Evolutionary conservation across 2,113 vertebrate genomes (phyloP), one percentile per base, ranked within the genome.

Genomic region (Myrmecophaga tridactyla): DNA sequence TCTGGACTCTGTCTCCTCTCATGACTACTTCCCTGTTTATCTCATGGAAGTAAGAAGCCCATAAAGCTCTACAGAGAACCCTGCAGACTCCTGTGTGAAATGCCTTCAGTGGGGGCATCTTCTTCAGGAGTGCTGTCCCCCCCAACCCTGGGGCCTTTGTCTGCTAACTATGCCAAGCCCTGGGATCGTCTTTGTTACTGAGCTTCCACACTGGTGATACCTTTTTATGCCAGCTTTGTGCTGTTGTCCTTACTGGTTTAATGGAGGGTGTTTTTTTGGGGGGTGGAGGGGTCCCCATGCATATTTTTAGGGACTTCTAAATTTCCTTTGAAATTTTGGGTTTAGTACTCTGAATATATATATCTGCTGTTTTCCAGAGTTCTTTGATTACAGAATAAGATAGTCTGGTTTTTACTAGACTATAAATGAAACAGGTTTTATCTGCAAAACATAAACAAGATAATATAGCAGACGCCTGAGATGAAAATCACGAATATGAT

Each of bases 401-500:
- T 23, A 23, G 13, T 46, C n/a, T 86, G 63, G 73, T 76, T 90
- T 93, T 80, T 84, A 92, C 63, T 36, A 92, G 82, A 58, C 69
- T 20, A 88, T 72, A 86, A 90, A 72, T 56, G 31, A 92, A 87
- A 90, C 27, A 88, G n/a, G 41, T 86, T 95, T 51, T 46, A 81
- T 90, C 21, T 43, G 13, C 39, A 86, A 41, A 95, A 41, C 20
- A 76, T 60, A 41, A 85, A 76, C 70, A 60, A 86, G 31, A 48
- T 63, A 84, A 73, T 31, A 1, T 84, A 70, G 6, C 78, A 78
- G 94, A 84, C 62, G 36, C 31, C 63, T 91, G 69, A 25, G 17
- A 77, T 87, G 13, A 93, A 97, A 95, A 86, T 76, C 69, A 75
- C 46, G 56, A 92, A 53, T 84, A 10, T 93, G 73, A 3, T 86